A percentile compares a stretch with the other conserved stretches of the same genome.
These are phyloP conservation scores for Napeogenes sylphis DNA, from an alignment of 2,888 invertebrate genomes.

Conservation along the genomic window DNA sequence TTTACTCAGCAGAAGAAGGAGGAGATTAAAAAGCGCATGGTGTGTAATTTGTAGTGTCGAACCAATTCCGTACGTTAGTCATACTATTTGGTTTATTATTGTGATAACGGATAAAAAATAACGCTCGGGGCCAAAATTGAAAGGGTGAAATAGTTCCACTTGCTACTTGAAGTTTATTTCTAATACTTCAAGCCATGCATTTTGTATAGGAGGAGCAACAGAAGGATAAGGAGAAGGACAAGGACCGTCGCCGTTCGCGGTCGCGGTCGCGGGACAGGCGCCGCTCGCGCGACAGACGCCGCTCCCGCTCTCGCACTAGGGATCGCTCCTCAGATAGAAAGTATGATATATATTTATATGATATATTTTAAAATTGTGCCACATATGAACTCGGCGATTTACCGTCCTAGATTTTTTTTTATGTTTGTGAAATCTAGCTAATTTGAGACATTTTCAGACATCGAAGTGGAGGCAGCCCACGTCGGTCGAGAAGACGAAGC, in stretches of 20 bases:
- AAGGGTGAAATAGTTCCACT: constrained; percentile 7
- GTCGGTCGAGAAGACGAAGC: constrained; percentile 59
- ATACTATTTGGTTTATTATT: neutral
- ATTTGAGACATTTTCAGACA: constrained; percentile 43
- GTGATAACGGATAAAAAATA: neutral
- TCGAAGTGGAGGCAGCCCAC: constrained; percentile 68
- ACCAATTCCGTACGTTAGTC: no score
- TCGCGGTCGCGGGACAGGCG: constrained; percentile 74
- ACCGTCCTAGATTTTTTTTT: neutral
- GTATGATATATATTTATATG: constrained; percentile 41
- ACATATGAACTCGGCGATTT: neutral
- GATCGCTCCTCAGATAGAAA: constrained; percentile 68
- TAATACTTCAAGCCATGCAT: constrained; percentile 1
- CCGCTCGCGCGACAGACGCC: constrained; percentile 44
- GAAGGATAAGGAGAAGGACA: constrained; percentile 79
- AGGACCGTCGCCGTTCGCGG: constrained; percentile 77
- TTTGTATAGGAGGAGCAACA: constrained; percentile 55
- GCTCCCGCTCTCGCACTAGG: constrained; percentile 59
- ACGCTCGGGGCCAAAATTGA: neutral
- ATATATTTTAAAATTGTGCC: neutral
- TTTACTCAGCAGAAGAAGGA: constrained; percentile 98
- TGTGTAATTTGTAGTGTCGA: constrained; percentile 53
- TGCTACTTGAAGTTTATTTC: constrained; percentile 5
- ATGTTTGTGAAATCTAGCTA: neutral
- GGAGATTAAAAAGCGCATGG: constrained; percentile 94